Conservation (phyloP, 2,888 invertebrate genomes). For the Endomychus coccineus region DNA sequence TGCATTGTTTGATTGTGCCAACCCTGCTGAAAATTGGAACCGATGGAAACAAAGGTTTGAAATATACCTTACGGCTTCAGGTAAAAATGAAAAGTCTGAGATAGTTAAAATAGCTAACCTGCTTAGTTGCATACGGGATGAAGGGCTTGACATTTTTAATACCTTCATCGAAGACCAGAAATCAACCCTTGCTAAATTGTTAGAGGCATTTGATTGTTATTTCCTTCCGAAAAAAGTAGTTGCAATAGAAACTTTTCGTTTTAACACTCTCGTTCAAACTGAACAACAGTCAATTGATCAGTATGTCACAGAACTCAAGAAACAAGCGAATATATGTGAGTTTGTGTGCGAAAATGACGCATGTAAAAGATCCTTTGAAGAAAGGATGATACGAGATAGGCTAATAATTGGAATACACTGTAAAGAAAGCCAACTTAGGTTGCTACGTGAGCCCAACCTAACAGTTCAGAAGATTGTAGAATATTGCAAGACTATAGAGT, state of each 20-base stretch:
- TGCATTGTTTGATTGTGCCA: too few relatives aligned
- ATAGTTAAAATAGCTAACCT: constrained; percentile 2
- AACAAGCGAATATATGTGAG: constrained; percentile 1
- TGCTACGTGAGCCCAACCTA: too few relatives aligned
- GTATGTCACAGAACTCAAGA: neutral
- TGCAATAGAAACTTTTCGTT: constrained; percentile 5
- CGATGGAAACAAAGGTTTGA: too few relatives aligned
- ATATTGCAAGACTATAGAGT: too few relatives aligned
- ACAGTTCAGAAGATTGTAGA: too few relatives aligned
- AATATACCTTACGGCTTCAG: too few relatives aligned
- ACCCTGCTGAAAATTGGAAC: too few relatives aligned
- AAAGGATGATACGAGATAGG: constrained; percentile 2
- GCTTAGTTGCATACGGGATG: constrained; percentile 1
- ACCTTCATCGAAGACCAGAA: constrained; percentile 4
- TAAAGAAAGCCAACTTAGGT: too few relatives aligned
- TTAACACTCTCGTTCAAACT: neutral
- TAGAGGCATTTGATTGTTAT: constrained; percentile 1
- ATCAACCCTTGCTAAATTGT: neutral
- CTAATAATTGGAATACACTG: too few relatives aligned
- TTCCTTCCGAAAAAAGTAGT: constrained; percentile 1
- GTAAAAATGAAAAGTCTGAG: too few relatives aligned
- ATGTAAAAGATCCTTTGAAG: constrained; percentile 2
- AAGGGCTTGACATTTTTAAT: constrained; percentile 1
- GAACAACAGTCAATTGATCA: neutral
- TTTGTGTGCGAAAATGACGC: neutral